phyloP scores from a whole-genome alignment of 2,888 invertebrate genomes.

The Ophioninae sp. region DNA sequence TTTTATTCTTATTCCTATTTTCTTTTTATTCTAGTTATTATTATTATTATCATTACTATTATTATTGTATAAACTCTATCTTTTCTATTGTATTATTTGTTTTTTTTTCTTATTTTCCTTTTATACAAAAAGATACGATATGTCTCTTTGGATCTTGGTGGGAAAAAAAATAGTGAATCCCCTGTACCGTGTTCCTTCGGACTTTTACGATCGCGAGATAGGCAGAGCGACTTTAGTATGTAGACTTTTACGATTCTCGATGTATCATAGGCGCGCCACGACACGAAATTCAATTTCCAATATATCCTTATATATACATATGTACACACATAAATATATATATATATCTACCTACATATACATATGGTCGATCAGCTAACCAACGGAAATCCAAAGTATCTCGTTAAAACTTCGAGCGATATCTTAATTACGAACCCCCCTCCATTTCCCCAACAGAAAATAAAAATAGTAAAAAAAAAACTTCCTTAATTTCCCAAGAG shows the following conservation, averaged over 20 bases:
- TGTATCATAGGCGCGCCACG: background rate
- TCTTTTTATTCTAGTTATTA: too few species aligned
- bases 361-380: background rate
- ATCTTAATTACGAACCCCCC: constrained; percentile 9
- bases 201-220: too few species aligned
- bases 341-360: background rate
- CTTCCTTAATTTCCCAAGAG: background rate
- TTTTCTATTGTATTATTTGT: too few species aligned
- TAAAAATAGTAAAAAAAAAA: too few species aligned
- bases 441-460: background rate
- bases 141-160: too few species aligned
- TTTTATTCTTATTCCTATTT: too few species aligned
- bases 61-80: too few species aligned
- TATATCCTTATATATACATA: background rate
- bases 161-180: too few species aligned
- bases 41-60: too few species aligned
- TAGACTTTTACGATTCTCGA: background rate
- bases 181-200: too few species aligned
- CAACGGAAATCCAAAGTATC: background rate
- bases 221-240: background rate
- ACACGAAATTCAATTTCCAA: background rate
- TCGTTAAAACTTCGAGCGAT: background rate
- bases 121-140: too few species aligned
- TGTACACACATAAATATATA: background rate
- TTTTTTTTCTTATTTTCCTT: too few species aligned